Base-by-base conservation (phyloP, 2,113 vertebrate species). In the Laterallus jamaicensis region DNA sequence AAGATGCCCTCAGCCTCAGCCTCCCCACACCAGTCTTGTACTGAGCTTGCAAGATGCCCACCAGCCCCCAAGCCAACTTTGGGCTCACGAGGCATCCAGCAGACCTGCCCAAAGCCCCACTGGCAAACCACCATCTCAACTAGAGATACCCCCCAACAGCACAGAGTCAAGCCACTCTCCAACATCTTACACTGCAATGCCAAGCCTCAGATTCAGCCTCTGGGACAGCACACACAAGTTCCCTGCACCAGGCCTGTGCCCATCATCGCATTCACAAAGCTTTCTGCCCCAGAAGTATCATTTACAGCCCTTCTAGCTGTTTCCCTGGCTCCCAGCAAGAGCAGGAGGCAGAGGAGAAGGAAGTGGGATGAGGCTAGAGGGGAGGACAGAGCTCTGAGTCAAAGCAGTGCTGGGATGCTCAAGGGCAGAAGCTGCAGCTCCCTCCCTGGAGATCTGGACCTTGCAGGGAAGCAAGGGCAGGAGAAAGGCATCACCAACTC, bases 361-460 rank as follows among this genome's bases (percentile, higher is more conserved):
- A 49, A 78, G 52, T 13, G 64, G 14, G 42, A 6, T 31, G 9
- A 82, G 8, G 26, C 24, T 12, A 7, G 60, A 86, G 5, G 9
- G 32, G 16, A 62, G 2, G 22, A 17, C 35, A 87, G n/a, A 78
- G 37, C 22, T 17, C 26, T 9, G 21, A 74, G 25, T 17, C 74
- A 71, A 64, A 54, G 22, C 15, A 25, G 10, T 11, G 1, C 6
- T 8, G 7, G 10, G 32, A 49, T 47, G 50, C 39, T 71, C 49
- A 68, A 79, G 18, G 7, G 31, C 63, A 81, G n/a, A 32, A 78
- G 35, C 40, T 76, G 37, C 7, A 70, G 12, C 21, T 50, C 26
- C 18, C 11, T 83, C 6, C 6, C 8, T 0, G 0, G 62, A 7
- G n/a, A 18, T 44, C 28, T 9, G 14, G 20, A 4, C 44, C 39